Conservation (phyloP, 2,888 invertebrate genomes). For the Cartodere bifasciata region DNA sequence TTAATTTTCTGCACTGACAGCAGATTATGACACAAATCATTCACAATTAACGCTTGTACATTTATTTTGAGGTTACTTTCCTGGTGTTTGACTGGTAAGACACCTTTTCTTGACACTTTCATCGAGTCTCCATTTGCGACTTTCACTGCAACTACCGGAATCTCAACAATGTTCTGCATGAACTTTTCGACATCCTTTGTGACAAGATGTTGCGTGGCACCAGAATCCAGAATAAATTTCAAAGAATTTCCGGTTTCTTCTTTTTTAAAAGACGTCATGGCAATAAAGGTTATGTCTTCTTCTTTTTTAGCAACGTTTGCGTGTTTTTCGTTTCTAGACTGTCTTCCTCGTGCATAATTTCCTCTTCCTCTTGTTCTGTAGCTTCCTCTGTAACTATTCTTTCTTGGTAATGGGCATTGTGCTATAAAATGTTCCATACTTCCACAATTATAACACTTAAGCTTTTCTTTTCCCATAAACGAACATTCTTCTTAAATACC, state of each 20-base stretch:
- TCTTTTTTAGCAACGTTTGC: background rate
- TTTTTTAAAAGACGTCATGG: background rate
- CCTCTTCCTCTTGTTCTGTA: background rate
- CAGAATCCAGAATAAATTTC: slow-evolving; percentile 8
- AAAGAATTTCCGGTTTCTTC: background rate
- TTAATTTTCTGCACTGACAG: too few species aligned
- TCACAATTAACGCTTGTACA: too few species aligned
- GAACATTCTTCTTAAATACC: slow-evolving; percentile 9
- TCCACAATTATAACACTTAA: slow-evolving; percentile 7
- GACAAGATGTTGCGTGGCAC: slow-evolving; percentile 7
- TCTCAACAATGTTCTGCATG: slow-evolving; percentile 3
- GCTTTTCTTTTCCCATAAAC: slow-evolving; percentile 1
- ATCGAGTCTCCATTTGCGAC: slow-evolving; percentile 6
- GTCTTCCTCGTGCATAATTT: background rate
- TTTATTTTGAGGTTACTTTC: too few species aligned
- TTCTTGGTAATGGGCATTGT: slow-evolving; percentile 7
- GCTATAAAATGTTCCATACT: slow-evolving; percentile 1
- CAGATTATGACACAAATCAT: too few species aligned
- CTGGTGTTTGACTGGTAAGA: background rate
- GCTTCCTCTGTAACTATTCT: slow-evolving; percentile 1
- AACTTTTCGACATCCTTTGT: slow-evolving; percentile 3
- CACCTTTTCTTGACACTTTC: slow-evolving; percentile 1
- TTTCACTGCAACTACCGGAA: slow-evolving; percentile 1
- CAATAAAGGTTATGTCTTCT: slow-evolving; percentile 3
- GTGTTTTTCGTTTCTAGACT: background rate